These are phyloP conservation scores for Bombus pyrosoma DNA, from an alignment of 1,140 invertebrate genomes.

Conservation along the genomic window DNA sequence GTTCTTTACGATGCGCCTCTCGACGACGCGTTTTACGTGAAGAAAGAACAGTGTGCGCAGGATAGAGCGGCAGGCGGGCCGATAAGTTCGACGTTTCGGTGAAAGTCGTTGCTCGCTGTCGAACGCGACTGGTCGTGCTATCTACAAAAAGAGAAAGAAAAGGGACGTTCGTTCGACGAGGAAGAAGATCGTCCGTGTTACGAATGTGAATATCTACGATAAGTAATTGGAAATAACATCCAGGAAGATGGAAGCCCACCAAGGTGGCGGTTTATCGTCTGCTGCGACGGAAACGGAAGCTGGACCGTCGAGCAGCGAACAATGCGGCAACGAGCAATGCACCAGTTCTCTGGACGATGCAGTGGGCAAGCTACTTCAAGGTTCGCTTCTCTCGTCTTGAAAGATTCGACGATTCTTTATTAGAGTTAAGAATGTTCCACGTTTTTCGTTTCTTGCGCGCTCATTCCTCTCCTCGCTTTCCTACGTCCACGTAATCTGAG, in stretches of 20 bases:
- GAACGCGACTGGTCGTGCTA: not conserved
- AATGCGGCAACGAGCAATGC: conserved; percentile 64
- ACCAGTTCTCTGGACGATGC: conserved; percentile 78
- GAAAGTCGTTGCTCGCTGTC: not conserved
- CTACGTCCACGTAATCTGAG: not conserved
- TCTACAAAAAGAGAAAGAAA: not conserved
- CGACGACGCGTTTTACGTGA: conserved; percentile 19
- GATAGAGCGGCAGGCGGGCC: conserved; percentile 9
- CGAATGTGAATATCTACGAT: conserved; percentile 31
- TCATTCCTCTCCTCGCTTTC: not conserved
- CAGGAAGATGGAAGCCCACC: conserved; percentile 16
- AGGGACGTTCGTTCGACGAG: no score
- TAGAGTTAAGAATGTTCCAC: no score
- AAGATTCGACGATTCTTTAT: not conserved
- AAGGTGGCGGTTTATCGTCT: conserved; percentile 49
- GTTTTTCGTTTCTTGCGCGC: not conserved
- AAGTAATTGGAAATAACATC: not conserved
- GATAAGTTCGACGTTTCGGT: conserved; percentile 8
- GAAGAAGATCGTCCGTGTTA: not conserved
- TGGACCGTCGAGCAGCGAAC: conserved; percentile 69
- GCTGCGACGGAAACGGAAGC: conserved; percentile 68
- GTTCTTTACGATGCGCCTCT: conserved; percentile 35
- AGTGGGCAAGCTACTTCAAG: conserved; percentile 80
- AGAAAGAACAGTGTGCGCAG: not conserved
- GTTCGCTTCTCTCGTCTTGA: conserved; percentile 53